A percentile compares a stretch with the other conserved stretches of the same genome.
Conservation (phyloP, 2,888 invertebrate genomes). For the Leptopilina drosophilae region DNA sequence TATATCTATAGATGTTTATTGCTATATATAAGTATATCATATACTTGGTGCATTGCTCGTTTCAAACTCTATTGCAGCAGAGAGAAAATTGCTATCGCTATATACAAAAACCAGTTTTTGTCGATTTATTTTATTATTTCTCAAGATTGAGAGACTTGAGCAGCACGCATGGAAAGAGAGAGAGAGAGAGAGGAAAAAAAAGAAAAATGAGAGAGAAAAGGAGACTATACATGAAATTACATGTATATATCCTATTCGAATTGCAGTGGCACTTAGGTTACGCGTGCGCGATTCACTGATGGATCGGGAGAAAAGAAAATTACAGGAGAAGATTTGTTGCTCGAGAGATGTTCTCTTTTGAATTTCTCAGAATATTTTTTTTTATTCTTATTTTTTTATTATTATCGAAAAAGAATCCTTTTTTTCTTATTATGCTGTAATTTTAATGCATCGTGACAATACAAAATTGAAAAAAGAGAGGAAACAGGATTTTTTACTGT, state of each 20-base stretch:
- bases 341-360: slow-evolving; percentile 3
- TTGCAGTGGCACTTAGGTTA: slow-evolving; percentile 30
- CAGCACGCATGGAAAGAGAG: slow-evolving; percentile 16
- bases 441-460: background rate
- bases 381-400: background rate
- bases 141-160: background rate
- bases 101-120: slow-evolving; percentile 32
- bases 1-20: too few species aligned
- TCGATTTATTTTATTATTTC: slow-evolving; percentile 36
- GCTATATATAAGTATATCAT: background rate
- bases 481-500: too few species aligned
- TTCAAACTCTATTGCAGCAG: slow-evolving; percentile 51
- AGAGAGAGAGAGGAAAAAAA: too few species aligned
- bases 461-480: too few species aligned
- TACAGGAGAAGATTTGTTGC: slow-evolving; percentile 21
- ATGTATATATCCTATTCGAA: slow-evolving; percentile 17
- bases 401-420: background rate
- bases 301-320: slow-evolving; percentile 31
- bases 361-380: slow-evolving; percentile 18
- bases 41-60: slow-evolving; percentile 44
- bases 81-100: slow-evolving; percentile 57
- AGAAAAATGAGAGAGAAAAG: too few species aligned
- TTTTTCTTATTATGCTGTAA: background rate
- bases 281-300: slow-evolving; percentile 30
- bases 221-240: slow-evolving; percentile 22